phyloP scores from a whole-genome alignment of 2,888 invertebrate species.

The Gryllus longicercus region DNA sequence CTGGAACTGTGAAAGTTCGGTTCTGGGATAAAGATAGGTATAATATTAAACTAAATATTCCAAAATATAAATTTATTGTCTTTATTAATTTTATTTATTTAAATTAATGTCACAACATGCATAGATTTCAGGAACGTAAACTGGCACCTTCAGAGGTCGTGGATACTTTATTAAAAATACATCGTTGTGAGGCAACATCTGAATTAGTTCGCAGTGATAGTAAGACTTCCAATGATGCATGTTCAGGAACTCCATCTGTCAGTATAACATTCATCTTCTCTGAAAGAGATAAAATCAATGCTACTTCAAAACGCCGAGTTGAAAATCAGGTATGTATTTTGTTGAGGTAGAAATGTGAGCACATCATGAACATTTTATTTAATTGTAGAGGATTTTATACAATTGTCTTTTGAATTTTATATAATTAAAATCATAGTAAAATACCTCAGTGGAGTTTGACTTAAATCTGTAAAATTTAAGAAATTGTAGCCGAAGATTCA shows the following conservation, averaged over 20 bases:
- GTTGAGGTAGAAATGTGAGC: slow-evolving; percentile 40
- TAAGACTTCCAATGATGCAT: slow-evolving; percentile 25
- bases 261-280: slow-evolving; percentile 64
- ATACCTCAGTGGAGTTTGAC: too few relatives aligned
- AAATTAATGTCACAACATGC: background rate
- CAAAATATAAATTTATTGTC: background rate
- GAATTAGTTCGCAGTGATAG: slow-evolving; percentile 30
- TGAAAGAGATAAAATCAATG: slow-evolving; percentile 63
- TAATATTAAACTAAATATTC: slow-evolving; percentile 35
- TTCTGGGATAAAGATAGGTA: slow-evolving; percentile 61
- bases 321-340: slow-evolving; percentile 63
- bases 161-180: slow-evolving; percentile 57
- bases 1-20: slow-evolving; percentile 54
- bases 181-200: background rate
- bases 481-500: too few relatives aligned
- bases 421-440: too few relatives aligned
- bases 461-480: too few relatives aligned
- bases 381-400: too few relatives aligned
- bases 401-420: too few relatives aligned
- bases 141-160: slow-evolving; percentile 60
- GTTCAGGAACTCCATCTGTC: slow-evolving; percentile 39
- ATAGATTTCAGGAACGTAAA: slow-evolving; percentile 61
- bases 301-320: slow-evolving; percentile 55
- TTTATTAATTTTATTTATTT: too few relatives aligned
- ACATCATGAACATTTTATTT: too few relatives aligned